phyloP scores from a whole-genome alignment of 2,797 vertebrate species.

The Melanotaenia maccullochi region DNA sequence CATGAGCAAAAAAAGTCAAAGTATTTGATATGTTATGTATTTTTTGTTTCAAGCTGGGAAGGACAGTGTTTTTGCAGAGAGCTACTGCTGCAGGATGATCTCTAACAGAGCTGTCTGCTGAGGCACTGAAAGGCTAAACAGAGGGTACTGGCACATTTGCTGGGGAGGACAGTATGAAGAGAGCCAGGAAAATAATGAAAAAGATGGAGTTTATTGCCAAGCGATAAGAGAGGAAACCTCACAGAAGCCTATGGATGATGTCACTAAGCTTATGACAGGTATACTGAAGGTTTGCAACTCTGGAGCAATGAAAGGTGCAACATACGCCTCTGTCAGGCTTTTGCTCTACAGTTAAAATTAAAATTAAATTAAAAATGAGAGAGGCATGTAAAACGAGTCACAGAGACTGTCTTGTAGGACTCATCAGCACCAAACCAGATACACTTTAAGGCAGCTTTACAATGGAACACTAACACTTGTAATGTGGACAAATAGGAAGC shows the following conservation, averaged over 20 bases:
- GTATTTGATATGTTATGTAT: not conserved
- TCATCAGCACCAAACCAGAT: too few relatives aligned
- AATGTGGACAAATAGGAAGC: too few relatives aligned
- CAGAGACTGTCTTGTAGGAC: too few relatives aligned
- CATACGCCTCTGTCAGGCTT: not conserved
- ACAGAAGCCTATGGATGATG: constrained; percentile 10
- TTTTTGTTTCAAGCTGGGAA: constrained; percentile 7
- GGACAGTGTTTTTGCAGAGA: constrained; percentile 14
- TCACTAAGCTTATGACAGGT: not conserved
- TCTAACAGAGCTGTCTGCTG: constrained; percentile 45
- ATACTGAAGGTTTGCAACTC: not conserved
- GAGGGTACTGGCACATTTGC: constrained; percentile 4
- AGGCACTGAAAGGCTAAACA: constrained; percentile 61
- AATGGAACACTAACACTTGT: too few relatives aligned
- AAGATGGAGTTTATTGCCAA: constrained; percentile 7
- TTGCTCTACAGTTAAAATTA: not conserved
- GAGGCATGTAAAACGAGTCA: too few relatives aligned
- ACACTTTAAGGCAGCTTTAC: too few relatives aligned
- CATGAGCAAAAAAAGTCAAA: not conserved
- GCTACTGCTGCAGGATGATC: constrained; percentile 36
- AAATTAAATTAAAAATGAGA: too few relatives aligned
- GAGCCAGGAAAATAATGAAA: not conserved
- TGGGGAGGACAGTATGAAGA: not conserved
- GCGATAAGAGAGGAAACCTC: constrained; percentile 1
- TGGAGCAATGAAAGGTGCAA: not conserved